Conservation (phyloP, 2,113 vertebrate genomes). For the Gymnarchus niloticus region DNA sequence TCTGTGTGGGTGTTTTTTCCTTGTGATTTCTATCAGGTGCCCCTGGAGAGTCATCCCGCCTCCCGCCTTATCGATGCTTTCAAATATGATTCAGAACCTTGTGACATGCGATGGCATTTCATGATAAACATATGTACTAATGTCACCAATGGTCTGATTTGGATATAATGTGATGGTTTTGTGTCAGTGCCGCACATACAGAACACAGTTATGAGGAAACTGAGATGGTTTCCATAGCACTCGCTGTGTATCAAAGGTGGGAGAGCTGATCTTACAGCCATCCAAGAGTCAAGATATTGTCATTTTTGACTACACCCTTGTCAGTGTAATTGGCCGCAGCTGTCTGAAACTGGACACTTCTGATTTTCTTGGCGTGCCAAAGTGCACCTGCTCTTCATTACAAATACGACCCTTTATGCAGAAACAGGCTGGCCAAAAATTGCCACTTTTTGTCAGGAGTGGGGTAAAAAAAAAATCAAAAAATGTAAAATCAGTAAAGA, state of each 20-base stretch:
- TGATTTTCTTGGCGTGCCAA: background rate
- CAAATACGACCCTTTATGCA: background rate
- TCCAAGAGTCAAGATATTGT: background rate
- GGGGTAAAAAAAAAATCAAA: background rate
- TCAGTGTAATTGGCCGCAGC: background rate
- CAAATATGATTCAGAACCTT: background rate
- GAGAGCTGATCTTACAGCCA: background rate
- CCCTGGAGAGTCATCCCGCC: too few species aligned
- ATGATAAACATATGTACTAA: background rate
- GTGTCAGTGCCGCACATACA: background rate
- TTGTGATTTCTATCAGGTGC: too few species aligned
- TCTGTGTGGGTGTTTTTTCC: too few species aligned
- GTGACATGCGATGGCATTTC: background rate
- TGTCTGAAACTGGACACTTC: background rate
- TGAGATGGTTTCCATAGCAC: background rate
- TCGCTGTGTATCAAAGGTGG: background rate
- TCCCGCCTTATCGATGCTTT: background rate
- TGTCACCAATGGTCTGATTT: background rate
- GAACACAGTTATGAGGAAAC: background rate
- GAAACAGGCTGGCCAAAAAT: too few species aligned
- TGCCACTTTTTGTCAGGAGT: background rate
- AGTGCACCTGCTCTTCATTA: background rate
- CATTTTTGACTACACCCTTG: background rate
- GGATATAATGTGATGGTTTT: background rate
- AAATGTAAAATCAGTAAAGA: background rate